Conservation (phyloP, 1,140 invertebrate species). For the Penaeus chinensis region DNA sequence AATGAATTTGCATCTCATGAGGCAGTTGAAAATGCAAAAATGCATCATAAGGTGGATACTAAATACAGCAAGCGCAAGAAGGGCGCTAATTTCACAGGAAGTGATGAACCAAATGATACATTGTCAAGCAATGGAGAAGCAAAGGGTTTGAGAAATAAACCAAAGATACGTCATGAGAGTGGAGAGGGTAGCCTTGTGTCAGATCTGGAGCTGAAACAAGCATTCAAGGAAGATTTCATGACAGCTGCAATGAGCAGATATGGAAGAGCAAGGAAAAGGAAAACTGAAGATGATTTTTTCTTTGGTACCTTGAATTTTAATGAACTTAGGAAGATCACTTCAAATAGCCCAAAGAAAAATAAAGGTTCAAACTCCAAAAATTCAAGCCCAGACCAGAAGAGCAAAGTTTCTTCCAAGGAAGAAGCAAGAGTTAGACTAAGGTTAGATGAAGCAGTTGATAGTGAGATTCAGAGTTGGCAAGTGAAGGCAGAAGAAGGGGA, state of each 20-base stretch:
- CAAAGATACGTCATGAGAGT: constrained; percentile 7
- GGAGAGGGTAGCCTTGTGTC: constrained; percentile 3
- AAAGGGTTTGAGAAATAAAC: not conserved
- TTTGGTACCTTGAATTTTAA: constrained; percentile 62
- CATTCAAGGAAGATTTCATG: constrained; percentile 56
- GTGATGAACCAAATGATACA: not conserved
- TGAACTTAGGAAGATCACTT: constrained; percentile 59
- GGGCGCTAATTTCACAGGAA: not conserved
- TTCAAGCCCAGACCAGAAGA: constrained; percentile 47
- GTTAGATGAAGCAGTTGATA: constrained; percentile 15
- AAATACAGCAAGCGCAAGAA: too few relatives aligned
- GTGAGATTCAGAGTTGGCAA: not conserved
- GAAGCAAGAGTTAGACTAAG: not conserved
- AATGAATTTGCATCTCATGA: not conserved
- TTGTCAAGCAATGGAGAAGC: constrained; percentile 28
- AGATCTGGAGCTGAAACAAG: constrained; percentile 53
- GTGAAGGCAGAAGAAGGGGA: not conserved
- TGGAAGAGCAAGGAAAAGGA: constrained; percentile 55
- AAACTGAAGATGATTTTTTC: constrained; percentile 59
- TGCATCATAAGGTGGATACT: not conserved
- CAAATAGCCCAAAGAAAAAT: constrained; percentile 53
- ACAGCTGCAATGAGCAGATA: constrained; percentile 57
- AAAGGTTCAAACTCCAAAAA: constrained; percentile 39
- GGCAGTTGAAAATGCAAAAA: not conserved
- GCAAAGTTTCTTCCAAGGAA: constrained; percentile 13